Conservation (phyloP, 2,888 invertebrate species). For the Cataglyphis cursor region DNA sequence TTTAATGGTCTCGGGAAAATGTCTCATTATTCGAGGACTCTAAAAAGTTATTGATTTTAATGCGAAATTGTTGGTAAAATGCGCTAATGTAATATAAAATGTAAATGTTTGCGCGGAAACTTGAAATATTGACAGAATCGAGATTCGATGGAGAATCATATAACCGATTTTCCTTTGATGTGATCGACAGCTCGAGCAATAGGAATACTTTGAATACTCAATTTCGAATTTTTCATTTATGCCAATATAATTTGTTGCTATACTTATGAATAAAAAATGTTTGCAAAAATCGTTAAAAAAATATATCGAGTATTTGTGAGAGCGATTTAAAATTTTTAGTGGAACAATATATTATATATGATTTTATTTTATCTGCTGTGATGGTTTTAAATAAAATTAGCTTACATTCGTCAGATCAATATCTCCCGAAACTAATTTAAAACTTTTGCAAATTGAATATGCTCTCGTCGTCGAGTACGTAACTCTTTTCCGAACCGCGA, state of each 20-base stretch:
- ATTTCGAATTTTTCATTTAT: neutral
- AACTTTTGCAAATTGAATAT: conserved; percentile 11
- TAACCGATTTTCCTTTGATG: neutral
- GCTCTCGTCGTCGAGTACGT: conserved; percentile 4
- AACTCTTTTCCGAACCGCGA: conserved; percentile 25
- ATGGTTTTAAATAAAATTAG: neutral
- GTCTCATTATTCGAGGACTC: conserved; percentile 13
- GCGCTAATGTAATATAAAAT: neutral
- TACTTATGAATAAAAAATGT: neutral
- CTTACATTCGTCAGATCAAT: neutral
- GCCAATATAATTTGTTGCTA: neutral
- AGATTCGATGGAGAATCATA: conserved; percentile 29
- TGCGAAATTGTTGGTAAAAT: neutral
- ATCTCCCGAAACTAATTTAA: neutral
- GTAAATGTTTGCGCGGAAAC: conserved; percentile 25
- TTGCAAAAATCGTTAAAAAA: neutral
- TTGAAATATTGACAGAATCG: conserved; percentile 9
- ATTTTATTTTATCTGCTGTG: neutral
- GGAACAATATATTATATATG: neutral
- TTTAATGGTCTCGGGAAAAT: conserved; percentile 30
- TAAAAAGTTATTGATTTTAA: conserved; percentile 30
- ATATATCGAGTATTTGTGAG: neutral
- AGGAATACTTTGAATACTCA: neutral
- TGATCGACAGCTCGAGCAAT: conserved; percentile 6
- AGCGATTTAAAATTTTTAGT: neutral